These are phyloP conservation scores for Lagorchestes hirsutus DNA, from an alignment of 2,797 vertebrate species.

Conservation along the genomic window DNA sequence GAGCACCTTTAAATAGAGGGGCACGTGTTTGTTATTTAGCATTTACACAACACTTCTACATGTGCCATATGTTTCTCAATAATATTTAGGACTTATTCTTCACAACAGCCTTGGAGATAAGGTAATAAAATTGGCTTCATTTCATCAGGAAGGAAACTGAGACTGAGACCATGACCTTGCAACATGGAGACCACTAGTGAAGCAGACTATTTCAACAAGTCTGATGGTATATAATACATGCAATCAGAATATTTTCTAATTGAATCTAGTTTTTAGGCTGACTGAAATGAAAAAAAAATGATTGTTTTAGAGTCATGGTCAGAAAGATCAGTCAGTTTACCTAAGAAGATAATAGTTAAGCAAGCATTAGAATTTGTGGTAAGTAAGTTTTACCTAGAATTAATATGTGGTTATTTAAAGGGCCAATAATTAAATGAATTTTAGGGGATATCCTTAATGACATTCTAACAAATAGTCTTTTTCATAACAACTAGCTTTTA, in stretches of 20 bases:
- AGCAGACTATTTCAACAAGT: slow-evolving; percentile 1
- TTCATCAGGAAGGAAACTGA: slow-evolving; percentile 41
- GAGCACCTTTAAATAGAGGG: slow-evolving; percentile 24
- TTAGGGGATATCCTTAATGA: not conserved
- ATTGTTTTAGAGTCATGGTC: slow-evolving; percentile 70
- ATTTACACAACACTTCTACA: slow-evolving; percentile 37
- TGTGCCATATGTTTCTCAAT: slow-evolving; percentile 31
- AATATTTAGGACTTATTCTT: slow-evolving; percentile 66
- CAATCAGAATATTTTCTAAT: slow-evolving; percentile 39
- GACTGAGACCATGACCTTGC: slow-evolving; percentile 47
- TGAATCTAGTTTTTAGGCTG: slow-evolving; percentile 45
- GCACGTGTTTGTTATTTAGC: slow-evolving; percentile 51
- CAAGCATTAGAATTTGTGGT: slow-evolving; percentile 6
- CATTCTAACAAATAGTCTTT: not conserved
- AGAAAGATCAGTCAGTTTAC: slow-evolving; percentile 34
- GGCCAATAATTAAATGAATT: not conserved
- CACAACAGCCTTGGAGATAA: slow-evolving; percentile 14
- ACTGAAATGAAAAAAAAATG: slow-evolving; percentile 65
- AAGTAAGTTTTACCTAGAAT: slow-evolving; percentile 4
- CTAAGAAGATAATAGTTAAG: not conserved
- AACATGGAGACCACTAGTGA: slow-evolving; percentile 48
- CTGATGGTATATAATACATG: slow-evolving; percentile 17
- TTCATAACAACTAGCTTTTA: not conserved
- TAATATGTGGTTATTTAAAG: slow-evolving; percentile 13
- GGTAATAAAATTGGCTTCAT: slow-evolving; percentile 39